A percentile compares a stretch with the other conserved stretches of the same genome.
phyloP scores from a whole-genome alignment of 1,140 invertebrate genomes.

The Solenopsis invicta region DNA sequence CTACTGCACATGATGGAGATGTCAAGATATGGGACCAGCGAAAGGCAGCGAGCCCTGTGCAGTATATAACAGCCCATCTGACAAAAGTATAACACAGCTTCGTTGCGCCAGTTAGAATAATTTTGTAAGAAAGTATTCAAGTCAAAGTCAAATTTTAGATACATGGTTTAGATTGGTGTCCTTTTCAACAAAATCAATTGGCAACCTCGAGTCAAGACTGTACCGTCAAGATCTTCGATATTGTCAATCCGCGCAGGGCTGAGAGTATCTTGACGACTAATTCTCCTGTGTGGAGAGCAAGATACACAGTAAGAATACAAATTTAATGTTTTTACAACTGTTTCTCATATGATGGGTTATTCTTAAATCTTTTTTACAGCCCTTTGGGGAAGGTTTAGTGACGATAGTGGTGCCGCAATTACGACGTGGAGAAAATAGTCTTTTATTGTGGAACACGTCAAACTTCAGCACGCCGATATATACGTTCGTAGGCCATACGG shows the following conservation, averaged over 20 bases:
- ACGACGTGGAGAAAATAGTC: slow-evolving; percentile 92
- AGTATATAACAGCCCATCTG: slow-evolving; percentile 97
- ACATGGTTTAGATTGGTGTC: slow-evolving; percentile 97
- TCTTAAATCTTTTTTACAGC: slow-evolving; percentile 86
- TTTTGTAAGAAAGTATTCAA: slow-evolving; percentile 16
- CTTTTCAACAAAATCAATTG: slow-evolving; percentile 93
- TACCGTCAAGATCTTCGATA: slow-evolving; percentile 98
- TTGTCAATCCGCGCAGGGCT: slow-evolving; percentile 92
- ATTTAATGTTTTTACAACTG: not conserved
- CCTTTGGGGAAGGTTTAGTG: slow-evolving; percentile 96
- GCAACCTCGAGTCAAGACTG: slow-evolving; percentile 98
- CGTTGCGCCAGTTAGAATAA: not conserved
- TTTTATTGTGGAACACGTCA: slow-evolving; percentile 93
- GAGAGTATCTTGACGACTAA: slow-evolving; percentile 94
- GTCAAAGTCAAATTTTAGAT: slow-evolving; percentile 88
- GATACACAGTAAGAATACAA: slow-evolving; percentile 91
- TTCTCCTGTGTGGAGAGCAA: slow-evolving; percentile 97
- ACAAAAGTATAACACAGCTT: slow-evolving; percentile 88
- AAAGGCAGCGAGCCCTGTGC: slow-evolving; percentile 94
- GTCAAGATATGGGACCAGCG: slow-evolving; percentile 98
- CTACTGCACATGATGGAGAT: slow-evolving; percentile 98
- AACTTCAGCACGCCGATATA: slow-evolving; percentile 92
- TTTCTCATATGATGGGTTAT: not conserved
- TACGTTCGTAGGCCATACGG: slow-evolving; percentile 96
- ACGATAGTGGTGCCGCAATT: slow-evolving; percentile 95